Evolutionary conservation across 1,140 invertebrate genomes (phyloP).

Genomic region (Pseudomyrmex cubaensis): DNA sequence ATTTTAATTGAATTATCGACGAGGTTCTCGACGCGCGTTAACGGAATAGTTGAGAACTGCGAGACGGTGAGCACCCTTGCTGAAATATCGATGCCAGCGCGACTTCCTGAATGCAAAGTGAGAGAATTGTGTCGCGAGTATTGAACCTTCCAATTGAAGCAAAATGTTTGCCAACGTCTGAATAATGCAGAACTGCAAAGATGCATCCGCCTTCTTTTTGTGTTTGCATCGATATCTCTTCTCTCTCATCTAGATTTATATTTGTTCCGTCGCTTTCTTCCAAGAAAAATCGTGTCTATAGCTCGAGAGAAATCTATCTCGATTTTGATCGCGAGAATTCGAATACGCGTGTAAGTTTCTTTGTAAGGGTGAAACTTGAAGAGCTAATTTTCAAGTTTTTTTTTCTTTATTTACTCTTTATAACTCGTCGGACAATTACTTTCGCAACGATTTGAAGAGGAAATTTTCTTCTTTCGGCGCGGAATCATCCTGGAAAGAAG

Average conservation of each 20-base stretch:
- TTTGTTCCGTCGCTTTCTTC: background rate
- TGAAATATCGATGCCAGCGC: conserved; percentile 40
- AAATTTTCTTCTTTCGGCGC: background rate
- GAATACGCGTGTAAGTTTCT: too few species aligned
- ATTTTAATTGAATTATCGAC: conserved; percentile 60
- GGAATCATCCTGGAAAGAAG: conserved; percentile 44
- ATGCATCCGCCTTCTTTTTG: conserved; percentile 21
- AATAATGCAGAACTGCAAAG: conserved; percentile 37
- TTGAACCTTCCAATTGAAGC: conserved; percentile 51
- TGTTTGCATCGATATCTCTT: background rate
- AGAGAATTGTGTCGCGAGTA: conserved; percentile 56
- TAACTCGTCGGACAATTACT: conserved; percentile 14
- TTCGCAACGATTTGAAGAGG: conserved; percentile 10
- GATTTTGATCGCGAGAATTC: too few species aligned
- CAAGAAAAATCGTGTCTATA: background rate
- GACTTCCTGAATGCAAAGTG: conserved; percentile 49
- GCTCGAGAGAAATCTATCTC: background rate
- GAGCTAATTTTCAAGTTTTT: too few species aligned
- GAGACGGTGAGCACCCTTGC: conserved; percentile 1
- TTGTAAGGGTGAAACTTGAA: too few species aligned
- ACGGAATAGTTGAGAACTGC: conserved; percentile 47
- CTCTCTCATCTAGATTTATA: conserved; percentile 19
- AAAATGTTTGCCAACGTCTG: conserved; percentile 48
- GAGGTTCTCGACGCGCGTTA: conserved; percentile 44
- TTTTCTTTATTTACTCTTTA: too few species aligned